These are phyloP conservation scores for Coluber constrictor DNA, from an alignment of 2,797 vertebrate genomes.

Conservation along the genomic window DNA sequence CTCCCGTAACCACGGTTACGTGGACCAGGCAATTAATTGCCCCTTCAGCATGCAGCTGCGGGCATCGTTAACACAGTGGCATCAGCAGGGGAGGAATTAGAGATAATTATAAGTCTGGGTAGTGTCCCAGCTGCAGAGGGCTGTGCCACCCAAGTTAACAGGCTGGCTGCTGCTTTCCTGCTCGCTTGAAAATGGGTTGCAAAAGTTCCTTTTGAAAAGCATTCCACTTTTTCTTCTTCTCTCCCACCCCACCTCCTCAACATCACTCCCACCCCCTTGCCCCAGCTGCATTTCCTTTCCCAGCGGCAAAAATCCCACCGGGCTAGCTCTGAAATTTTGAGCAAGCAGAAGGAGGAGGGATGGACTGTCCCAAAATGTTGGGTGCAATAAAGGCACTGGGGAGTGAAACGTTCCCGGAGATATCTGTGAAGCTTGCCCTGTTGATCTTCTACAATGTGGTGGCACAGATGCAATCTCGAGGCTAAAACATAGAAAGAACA, in stretches of 20 bases:
- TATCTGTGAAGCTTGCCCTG: not conserved
- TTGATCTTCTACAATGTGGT: not conserved
- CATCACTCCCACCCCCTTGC: not conserved
- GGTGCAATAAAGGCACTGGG: not conserved
- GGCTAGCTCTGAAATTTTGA: not conserved
- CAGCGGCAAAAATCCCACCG: not conserved
- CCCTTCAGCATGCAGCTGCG: slow-evolving; percentile 35
- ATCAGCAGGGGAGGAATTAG: slow-evolving; percentile 32
- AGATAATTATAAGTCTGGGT: slow-evolving; percentile 31
- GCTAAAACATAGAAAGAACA: not conserved
- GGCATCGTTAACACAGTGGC: slow-evolving; percentile 28
- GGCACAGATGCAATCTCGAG: not conserved
- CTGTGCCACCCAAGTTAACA: not conserved
- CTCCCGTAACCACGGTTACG: slow-evolving; percentile 30
- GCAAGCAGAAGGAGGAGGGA: not conserved
- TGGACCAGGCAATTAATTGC: slow-evolving; percentile 34
- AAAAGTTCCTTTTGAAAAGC: not conserved
- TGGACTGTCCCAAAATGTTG: not conserved
- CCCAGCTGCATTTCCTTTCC: not conserved
- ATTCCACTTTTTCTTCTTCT: not conserved
- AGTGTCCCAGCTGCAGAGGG: slow-evolving; percentile 18
- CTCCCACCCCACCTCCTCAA: not conserved
- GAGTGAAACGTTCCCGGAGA: too few species aligned
- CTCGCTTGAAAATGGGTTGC: not conserved
- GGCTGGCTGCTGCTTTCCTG: not conserved